Percentiles rank a stretch among this genome's conserved stretches.
Conservation (phyloP, 2,888 invertebrate genomes). For the Idaea aversata region DNA sequence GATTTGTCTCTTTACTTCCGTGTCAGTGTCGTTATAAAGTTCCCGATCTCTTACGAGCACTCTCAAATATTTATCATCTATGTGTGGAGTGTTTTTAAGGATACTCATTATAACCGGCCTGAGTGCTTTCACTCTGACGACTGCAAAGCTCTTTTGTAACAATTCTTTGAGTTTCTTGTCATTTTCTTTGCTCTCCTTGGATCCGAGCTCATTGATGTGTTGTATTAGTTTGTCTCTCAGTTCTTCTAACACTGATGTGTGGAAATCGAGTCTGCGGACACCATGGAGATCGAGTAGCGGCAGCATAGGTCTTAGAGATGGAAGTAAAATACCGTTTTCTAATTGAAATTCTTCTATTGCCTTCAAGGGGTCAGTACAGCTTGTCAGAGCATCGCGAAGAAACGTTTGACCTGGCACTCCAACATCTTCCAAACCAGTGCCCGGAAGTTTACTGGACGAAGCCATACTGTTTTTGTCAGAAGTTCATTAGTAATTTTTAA, state of each 20-base stretch:
- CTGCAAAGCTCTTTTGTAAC: slow-evolving; percentile 94
- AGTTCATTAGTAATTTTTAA: neutral
- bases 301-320: slow-evolving; percentile 95
- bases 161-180: slow-evolving; percentile 94
- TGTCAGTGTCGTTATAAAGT: slow-evolving; percentile 95
- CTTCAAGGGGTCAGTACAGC: slow-evolving; percentile 97
- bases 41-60: slow-evolving; percentile 89
- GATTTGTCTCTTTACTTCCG: slow-evolving; percentile 98
- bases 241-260: slow-evolving; percentile 94
- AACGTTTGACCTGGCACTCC: slow-evolving; percentile 93
- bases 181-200: slow-evolving; percentile 84
- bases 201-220: slow-evolving; percentile 91
- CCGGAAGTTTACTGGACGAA: slow-evolving; percentile 70
- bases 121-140: slow-evolving; percentile 93
- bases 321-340: slow-evolving; percentile 94
- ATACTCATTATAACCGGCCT: slow-evolving; percentile 98
- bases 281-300: slow-evolving; percentile 97
- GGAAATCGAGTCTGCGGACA: slow-evolving; percentile 95
- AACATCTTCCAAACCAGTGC: slow-evolving; percentile 88
- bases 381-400: slow-evolving; percentile 94
- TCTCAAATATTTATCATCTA: slow-evolving; percentile 88
- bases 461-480: slow-evolving; percentile 47
- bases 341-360: slow-evolving; percentile 99
- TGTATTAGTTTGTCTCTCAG: slow-evolving; percentile 83
- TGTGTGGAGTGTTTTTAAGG: slow-evolving; percentile 93